Conservation (phyloP, 1,140 invertebrate genomes). For the Yoshiicerus persimilis region DNA sequence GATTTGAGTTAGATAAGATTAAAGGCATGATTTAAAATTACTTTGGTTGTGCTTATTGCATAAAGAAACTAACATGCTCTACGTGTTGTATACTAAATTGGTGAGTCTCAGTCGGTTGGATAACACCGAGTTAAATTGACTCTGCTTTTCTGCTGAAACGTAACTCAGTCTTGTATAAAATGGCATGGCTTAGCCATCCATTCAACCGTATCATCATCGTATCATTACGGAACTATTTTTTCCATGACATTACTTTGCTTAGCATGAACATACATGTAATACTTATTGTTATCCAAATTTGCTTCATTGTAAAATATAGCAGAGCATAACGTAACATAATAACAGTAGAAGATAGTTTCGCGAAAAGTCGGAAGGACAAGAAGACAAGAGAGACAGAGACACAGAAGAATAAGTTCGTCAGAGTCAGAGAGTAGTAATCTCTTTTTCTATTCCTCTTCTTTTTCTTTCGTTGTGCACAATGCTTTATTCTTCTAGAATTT, state of each 20-base stretch:
- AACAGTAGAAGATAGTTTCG: neutral
- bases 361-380: neutral
- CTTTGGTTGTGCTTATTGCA: neutral
- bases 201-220: neutral
- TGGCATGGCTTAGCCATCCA: neutral
- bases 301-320: neutral
- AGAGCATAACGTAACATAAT: neutral
- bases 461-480: neutral
- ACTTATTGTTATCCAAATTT: neutral
- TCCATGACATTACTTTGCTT: neutral
- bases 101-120: no score
- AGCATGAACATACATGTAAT: neutral
- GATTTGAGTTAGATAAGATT: neutral
- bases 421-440: neutral
- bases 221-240: neutral
- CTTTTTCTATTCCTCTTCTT: neutral
- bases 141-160: neutral
- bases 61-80: neutral
- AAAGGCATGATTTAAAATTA: neutral
- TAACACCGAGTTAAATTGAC: no score
- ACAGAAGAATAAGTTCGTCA: neutral
- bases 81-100: neutral
- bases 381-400: neutral
- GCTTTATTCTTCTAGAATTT: neutral
- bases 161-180: neutral